Conservation (phyloP, 2,888 invertebrate genomes). For the Cephus rjabovi region DNA sequence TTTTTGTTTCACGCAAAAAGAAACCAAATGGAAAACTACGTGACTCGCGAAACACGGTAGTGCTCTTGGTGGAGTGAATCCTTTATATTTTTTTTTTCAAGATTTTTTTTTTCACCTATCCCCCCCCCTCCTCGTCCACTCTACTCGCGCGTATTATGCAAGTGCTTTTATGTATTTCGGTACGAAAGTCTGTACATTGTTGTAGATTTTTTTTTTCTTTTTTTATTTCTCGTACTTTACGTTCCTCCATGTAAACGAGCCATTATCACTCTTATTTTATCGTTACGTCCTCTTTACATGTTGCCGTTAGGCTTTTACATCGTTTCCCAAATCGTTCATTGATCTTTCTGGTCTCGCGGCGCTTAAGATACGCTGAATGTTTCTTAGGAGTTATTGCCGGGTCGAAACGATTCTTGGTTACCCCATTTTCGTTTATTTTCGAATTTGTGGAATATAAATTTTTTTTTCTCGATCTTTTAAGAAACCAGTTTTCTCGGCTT, state of each 20-base stretch:
- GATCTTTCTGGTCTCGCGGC: neutral
- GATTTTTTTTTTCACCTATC: neutral
- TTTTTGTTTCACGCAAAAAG: neutral
- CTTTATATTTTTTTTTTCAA: neutral
- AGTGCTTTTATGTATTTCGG: neutral
- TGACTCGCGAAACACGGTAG: constrained; percentile 2
- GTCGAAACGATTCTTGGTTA: no score
- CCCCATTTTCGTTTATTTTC: neutral
- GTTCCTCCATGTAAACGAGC: neutral
- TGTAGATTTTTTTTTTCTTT: constrained; percentile 3
- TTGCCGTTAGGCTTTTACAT: neutral
- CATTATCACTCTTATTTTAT: neutral
- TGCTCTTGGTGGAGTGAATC: neutral
- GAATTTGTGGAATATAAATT: neutral
- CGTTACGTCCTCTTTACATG: no score
- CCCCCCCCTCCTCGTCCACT: neutral
- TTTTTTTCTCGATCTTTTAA: no score
- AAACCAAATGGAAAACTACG: neutral
- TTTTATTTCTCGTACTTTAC: constrained; percentile 1
- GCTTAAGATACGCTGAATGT: neutral
- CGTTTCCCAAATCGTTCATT: neutral
- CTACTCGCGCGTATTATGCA: neutral
- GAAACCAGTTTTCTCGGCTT: no score
- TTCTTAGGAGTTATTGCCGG: no score
- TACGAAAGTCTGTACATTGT: neutral